Conservation (phyloP, 2,888 invertebrate species). For the Dryocosmus kuriphilus region DNA sequence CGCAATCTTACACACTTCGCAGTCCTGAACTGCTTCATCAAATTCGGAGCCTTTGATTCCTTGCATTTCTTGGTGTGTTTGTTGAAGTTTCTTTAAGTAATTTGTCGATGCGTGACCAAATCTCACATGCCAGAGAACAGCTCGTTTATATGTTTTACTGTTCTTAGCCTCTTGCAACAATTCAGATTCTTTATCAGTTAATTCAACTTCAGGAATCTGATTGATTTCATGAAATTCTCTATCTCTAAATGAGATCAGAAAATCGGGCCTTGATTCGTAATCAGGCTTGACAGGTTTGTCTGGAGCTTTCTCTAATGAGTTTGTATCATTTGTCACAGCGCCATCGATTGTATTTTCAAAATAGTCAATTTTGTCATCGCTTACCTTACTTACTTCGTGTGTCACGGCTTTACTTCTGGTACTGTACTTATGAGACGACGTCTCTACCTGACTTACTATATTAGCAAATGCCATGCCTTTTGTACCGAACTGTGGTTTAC, state of each 20-base stretch:
- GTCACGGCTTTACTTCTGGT: not conserved
- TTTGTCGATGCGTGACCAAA: not conserved
- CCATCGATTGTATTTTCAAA: not conserved
- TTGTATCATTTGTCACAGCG: too few species aligned
- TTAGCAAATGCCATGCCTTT: too few species aligned
- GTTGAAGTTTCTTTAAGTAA: conserved; percentile 6
- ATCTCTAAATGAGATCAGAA: not conserved
- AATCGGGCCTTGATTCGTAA: not conserved
- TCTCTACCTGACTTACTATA: too few species aligned
- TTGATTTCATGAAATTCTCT: not conserved
- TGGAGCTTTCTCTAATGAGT: too few species aligned
- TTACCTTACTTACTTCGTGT: not conserved
- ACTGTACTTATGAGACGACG: not conserved
- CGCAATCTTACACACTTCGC: conserved; percentile 25
- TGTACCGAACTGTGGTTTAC: too few species aligned
- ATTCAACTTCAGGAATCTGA: too few species aligned
- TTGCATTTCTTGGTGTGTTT: not conserved
- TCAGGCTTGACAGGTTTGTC: too few species aligned
- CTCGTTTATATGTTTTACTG: too few species aligned
- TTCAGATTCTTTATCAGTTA: not conserved
- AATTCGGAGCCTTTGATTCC: conserved; percentile 28
- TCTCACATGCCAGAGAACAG: too few species aligned
- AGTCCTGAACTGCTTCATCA: conserved; percentile 29
- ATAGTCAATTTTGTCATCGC: not conserved
- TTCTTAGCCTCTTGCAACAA: too few species aligned